phyloP scores from a whole-genome alignment of 2,888 invertebrate genomes.

The Aquatica leii region DNA sequence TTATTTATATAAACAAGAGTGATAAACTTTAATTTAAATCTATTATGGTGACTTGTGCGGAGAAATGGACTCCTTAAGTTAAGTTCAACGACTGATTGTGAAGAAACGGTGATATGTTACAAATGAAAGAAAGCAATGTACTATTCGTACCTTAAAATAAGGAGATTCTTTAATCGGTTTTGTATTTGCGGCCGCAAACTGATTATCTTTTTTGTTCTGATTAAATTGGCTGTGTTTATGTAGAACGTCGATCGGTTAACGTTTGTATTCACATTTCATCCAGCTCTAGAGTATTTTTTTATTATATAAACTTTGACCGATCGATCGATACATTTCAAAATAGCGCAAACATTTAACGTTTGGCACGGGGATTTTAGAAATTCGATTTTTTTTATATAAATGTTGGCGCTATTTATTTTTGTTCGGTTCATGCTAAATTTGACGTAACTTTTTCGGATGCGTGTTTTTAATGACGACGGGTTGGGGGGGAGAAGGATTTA shows the following conservation, averaged over 20 bases:
- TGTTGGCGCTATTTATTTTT: background rate
- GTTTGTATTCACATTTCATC: slow-evolving; percentile 36
- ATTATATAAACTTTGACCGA: slow-evolving; percentile 30
- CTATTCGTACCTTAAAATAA: slow-evolving; percentile 26
- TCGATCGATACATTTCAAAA: slow-evolving; percentile 11
- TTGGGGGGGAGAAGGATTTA: background rate
- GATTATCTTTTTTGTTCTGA: slow-evolving; percentile 12
- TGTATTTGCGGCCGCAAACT: slow-evolving; percentile 24
- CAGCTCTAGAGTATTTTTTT: slow-evolving; percentile 33
- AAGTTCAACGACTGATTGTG: slow-evolving; percentile 22
- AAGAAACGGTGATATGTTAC: slow-evolving; percentile 8
- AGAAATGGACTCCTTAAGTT: slow-evolving; percentile 27
- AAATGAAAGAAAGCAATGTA: slow-evolving; percentile 22
- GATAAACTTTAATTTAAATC: slow-evolving; percentile 24
- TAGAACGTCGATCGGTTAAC: slow-evolving; percentile 19
- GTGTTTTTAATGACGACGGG: background rate
- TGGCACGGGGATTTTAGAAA: slow-evolving; percentile 9
- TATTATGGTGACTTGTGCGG: slow-evolving; percentile 26
- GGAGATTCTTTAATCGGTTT: slow-evolving; percentile 28
- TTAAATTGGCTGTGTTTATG: slow-evolving; percentile 15
- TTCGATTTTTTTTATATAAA: slow-evolving; percentile 12
- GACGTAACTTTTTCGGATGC: background rate
- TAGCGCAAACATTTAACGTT: slow-evolving; percentile 14
- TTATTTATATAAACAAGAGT: slow-evolving; percentile 28
- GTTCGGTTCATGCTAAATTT: background rate